Base-by-base conservation (phyloP, 1,140 invertebrate genomes). In the Zaprionus tsacasi region DNA sequence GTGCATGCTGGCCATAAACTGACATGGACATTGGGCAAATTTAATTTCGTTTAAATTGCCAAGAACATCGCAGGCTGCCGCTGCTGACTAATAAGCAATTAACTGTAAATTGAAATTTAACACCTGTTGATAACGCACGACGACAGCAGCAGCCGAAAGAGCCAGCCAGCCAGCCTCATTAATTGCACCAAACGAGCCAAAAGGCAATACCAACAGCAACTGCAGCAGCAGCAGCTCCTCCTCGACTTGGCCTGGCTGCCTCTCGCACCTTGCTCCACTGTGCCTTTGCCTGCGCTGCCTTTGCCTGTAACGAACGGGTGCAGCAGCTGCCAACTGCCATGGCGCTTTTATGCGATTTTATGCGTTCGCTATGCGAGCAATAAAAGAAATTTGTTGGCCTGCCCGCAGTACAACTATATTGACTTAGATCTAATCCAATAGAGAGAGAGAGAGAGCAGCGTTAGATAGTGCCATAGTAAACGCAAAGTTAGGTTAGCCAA, bases 381-480 rank as follows among this genome's bases (percentile, higher is more conserved):
- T 86, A 86, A 86, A 86, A 86, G 82, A 86, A 86, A 86, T 86
- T 86, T 86, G 85, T 86, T 76, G 73, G 73, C 73, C 73, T 71
- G 68, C 57, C 57, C 56, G 60, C 61, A 61, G 69, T 71, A 65
- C 66, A 76, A 71, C 69, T 76, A 66, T 76, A 76, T 76, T 71
- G 69, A 71, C 60, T 76, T 59, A 59, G 60, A 71, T 63, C 68
- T 65, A 71, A 71, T 65, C 60, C 69, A 66, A 71, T 76, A 66
- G 27, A 63, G n/a, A n/a, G n/a, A n/a, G n/a, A 30, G n/a, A 8
- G n/a, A n/a, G n/a, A 8, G n/a, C n/a, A n/a, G n/a, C n/a, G n/a
- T n/a, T n/a, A 45, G 54, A 56, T n/a, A 56, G 54, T 30, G 50
- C 6, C 30, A 56, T 21, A 33, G 54, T 12, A 56, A 27, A 21